phyloP scores from a whole-genome alignment of 2,113 vertebrate genomes.

The Willisornis vidua region DNA sequence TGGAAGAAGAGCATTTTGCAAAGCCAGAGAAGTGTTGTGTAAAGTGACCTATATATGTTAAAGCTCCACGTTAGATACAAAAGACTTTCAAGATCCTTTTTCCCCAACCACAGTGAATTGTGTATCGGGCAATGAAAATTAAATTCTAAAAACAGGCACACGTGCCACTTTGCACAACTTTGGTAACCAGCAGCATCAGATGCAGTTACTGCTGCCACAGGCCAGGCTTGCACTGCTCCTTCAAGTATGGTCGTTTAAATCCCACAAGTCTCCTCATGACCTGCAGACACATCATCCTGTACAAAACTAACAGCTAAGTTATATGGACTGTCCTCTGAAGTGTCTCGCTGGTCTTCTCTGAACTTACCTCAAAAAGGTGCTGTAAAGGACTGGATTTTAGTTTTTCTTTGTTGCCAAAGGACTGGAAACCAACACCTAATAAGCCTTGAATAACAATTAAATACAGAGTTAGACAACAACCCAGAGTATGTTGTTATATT shows the following conservation, averaged over 20 bases:
- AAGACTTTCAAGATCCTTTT: background rate
- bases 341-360: background rate
- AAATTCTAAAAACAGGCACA: background rate
- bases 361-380: slow-evolving; percentile 93
- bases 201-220: background rate
- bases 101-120: background rate
- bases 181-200: background rate
- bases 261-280: background rate
- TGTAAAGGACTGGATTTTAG: slow-evolving; percentile 88
- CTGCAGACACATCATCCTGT: background rate
- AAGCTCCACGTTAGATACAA: background rate
- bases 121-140: background rate
- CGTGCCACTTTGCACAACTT: background rate
- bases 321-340: background rate
- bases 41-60: background rate
- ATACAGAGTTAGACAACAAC: background rate
- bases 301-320: background rate
- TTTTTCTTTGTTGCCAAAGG: slow-evolving; percentile 86
- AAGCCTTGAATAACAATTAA: slow-evolving; percentile 80
- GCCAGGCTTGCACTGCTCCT: background rate
- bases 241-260: background rate
- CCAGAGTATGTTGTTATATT: background rate
- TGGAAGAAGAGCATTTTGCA: background rate
- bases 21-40: background rate
- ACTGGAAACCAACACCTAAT: slow-evolving; percentile 87